A percentile compares a stretch with the other conserved stretches of the same genome.
Conservation (phyloP, 2,888 invertebrate genomes). For the Aphodius sticticus region DNA sequence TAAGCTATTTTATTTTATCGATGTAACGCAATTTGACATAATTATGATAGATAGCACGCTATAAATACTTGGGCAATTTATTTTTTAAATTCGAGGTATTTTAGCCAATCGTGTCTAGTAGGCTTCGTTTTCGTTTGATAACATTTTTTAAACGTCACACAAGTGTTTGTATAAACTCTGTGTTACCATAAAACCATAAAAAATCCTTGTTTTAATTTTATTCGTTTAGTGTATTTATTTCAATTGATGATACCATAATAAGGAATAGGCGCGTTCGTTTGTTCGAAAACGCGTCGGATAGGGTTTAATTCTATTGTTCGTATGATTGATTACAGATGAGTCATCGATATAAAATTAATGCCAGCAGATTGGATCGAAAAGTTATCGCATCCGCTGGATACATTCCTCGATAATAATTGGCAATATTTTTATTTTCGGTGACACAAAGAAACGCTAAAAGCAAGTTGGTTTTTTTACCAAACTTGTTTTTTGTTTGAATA, state of each 20-base stretch:
- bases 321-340: background rate
- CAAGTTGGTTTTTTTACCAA: too few relatives aligned
- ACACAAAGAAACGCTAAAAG: too few relatives aligned
- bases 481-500: too few relatives aligned
- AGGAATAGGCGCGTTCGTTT: too few relatives aligned
- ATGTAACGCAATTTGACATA: background rate
- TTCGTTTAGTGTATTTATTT: background rate
- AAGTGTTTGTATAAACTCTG: background rate
- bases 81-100: background rate
- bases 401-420: background rate
- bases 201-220: too few relatives aligned
- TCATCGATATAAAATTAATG: background rate
- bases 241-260: background rate
- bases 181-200: too few relatives aligned
- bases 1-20: constrained; percentile 52
- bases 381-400: background rate
- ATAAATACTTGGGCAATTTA: background rate
- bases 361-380: background rate
- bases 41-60: background rate
- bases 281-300: background rate
- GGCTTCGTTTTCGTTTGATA: background rate
- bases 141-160: background rate
- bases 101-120: background rate
- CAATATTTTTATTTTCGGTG: too few relatives aligned
- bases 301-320: background rate